These are phyloP conservation scores for Ecdyonurus torrentis DNA, from an alignment of 2,888 invertebrate genomes.

Conservation along the genomic window DNA sequence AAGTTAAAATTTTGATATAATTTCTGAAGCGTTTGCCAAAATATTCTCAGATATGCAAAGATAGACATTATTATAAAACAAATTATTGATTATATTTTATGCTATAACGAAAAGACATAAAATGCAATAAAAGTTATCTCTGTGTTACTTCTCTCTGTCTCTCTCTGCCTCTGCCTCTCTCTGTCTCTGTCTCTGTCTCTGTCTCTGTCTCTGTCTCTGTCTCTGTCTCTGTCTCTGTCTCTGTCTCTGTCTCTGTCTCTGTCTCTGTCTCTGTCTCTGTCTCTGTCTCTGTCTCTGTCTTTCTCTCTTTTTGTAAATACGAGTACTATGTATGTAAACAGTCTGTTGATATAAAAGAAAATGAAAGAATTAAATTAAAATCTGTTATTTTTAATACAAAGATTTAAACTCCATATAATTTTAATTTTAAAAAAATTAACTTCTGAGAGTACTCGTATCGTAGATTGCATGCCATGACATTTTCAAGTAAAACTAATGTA, in stretches of 20 bases:
- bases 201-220: not conserved
- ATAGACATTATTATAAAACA: not conserved
- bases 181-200: too few species aligned
- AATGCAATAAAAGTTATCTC: not conserved
- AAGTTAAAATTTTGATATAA: too few species aligned
- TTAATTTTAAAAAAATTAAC: too few species aligned
- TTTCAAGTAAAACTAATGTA: too few species aligned
- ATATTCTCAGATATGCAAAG: not conserved
- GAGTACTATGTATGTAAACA: not conserved
- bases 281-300: not conserved
- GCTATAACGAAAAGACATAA: not conserved
- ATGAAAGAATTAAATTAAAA: not conserved
- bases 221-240: not conserved
- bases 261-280: not conserved
- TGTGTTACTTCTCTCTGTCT: not conserved
- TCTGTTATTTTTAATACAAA: not conserved
- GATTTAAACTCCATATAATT: not conserved
- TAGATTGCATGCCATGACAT: too few species aligned
- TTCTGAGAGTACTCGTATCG: too few species aligned
- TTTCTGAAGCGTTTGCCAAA: too few species aligned
- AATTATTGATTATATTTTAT: not conserved
- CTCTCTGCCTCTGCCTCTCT: not conserved
- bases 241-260: not conserved
- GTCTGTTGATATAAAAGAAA: not conserved
- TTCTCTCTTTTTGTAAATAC: not conserved